Base-by-base conservation (phyloP, 2,113 vertebrate species). In the Clinocottus analis region DNA sequence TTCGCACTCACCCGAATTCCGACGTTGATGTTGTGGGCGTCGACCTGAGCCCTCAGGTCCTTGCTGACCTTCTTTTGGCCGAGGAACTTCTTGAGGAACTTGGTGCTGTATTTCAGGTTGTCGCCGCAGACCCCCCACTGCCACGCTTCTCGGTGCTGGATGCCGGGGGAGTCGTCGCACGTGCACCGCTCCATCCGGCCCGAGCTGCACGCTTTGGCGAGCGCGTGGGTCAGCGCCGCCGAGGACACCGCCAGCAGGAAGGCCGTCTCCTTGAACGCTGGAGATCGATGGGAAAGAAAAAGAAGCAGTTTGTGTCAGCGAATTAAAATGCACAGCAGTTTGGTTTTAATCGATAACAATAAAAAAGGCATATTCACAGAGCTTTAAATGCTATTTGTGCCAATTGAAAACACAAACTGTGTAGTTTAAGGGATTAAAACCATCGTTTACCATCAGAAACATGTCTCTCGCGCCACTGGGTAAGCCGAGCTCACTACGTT, bases 121-220 rank as follows among this genome's bases (percentile, higher is more conserved):
- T 99, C 98, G 0, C 98, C 98, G 0, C 98, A 99, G 67, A 99
- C 96, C 0, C 98, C 98, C 98, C 98, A 99, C 83, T 99, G 98
- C 98, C 98, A 99, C 8, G 98, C 97, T 80, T 98, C 96, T 35
- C 97, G 94, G 84, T 98, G 97, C 92, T 99, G 96, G 90, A 99
- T 95, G 23, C 96, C 98, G 0, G 97, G 97, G 17, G 98, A 98
- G 77, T 99, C 98, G 2, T 99, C 98, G 0, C 98, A 99, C 21
- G 97, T 99, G 85, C 98, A 99, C 67, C 98, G 96, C 90, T 99
- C 98, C 98, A 99, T 99, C 21, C 98, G 96, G 10, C 98, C 98
- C 0, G 97, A 98, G 17, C 98, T 99, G 86, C 98, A 99, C 0
- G 98, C 98, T 70, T 98, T 96, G 85, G 98, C 98, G 75, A 99